Percentiles rank a stretch among this genome's conserved stretches.
These are phyloP conservation scores for Melierax canorus DNA, from an alignment of 2,113 vertebrate species.

Conservation along the genomic window DNA sequence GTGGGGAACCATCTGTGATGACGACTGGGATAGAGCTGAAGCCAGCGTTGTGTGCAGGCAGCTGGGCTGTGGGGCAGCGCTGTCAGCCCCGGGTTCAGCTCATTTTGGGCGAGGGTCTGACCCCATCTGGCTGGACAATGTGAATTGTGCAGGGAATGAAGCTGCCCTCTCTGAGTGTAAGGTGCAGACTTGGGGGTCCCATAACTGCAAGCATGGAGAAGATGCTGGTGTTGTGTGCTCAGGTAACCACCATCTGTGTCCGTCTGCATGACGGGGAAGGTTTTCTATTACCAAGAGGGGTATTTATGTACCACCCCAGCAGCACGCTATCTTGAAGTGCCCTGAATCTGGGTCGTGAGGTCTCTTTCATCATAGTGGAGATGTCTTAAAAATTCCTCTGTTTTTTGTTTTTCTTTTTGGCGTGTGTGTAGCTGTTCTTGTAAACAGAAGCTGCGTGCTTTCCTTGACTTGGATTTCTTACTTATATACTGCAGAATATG, in stretches of 20 bases:
- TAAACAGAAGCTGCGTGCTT: background rate
- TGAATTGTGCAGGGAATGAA: background rate
- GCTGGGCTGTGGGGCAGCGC: background rate
- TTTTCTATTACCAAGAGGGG: background rate
- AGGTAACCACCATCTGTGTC: background rate
- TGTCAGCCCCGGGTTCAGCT: background rate
- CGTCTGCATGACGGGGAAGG: background rate
- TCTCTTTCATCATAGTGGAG: background rate
- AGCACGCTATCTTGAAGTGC: background rate
- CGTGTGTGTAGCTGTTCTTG: background rate
- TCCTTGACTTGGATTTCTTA: background rate
- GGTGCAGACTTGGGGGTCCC: background rate
- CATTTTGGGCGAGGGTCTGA: background rate
- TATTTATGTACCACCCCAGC: background rate
- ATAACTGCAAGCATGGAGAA: background rate
- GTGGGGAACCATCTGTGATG: slow-evolving; percentile 90
- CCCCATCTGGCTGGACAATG: background rate
- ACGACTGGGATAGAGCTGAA: slow-evolving; percentile 79
- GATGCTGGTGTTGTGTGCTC: background rate
- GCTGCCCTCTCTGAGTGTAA: background rate
- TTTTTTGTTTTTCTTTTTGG: background rate
- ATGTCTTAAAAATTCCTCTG: background rate
- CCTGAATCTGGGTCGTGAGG: background rate
- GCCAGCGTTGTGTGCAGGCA: slow-evolving; percentile 66
- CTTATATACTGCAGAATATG: background rate